Evolutionary conservation across 2,113 vertebrate species (phyloP).

Genomic region (Lethenteron reissneri): DNA sequence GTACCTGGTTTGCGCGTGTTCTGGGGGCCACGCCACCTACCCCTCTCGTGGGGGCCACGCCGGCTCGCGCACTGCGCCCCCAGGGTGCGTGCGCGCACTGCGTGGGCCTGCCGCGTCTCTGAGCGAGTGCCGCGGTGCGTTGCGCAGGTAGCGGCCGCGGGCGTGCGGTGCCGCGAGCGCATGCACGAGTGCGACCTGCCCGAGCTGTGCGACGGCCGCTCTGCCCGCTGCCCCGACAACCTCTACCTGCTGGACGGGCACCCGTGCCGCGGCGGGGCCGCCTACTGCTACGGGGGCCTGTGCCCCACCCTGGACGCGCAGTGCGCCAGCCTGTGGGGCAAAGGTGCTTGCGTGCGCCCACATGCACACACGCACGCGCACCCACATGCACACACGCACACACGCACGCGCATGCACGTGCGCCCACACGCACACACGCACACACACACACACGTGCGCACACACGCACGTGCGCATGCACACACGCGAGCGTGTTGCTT

Average conservation of each 20-base stretch:
- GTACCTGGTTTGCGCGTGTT: too few species aligned
- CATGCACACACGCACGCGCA: not conserved
- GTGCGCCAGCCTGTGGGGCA: slow-evolving; percentile 6
- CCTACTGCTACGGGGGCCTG: not conserved
- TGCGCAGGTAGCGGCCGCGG: not conserved
- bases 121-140: too few species aligned
- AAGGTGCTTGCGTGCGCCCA: not conserved
- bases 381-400: not conserved
- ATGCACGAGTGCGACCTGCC: slow-evolving; percentile 6
- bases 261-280: not conserved
- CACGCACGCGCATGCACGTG: not conserved
- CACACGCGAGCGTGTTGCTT: not conserved
- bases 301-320: not conserved
- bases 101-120: too few species aligned
- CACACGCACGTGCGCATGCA: not conserved
- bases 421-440: not conserved
- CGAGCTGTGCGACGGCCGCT: slow-evolving; percentile 6
- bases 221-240: not conserved
- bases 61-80: too few species aligned
- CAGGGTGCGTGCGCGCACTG: too few species aligned
- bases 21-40: too few species aligned
- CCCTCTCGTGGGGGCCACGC: too few species aligned
- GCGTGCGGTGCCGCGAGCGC: not conserved
- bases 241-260: not conserved
- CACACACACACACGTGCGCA: not conserved